Percentiles rank a stretch among this genome's conserved stretches.
Conservation (phyloP, 1,140 invertebrate genomes). For the Plodia interpunctella region DNA sequence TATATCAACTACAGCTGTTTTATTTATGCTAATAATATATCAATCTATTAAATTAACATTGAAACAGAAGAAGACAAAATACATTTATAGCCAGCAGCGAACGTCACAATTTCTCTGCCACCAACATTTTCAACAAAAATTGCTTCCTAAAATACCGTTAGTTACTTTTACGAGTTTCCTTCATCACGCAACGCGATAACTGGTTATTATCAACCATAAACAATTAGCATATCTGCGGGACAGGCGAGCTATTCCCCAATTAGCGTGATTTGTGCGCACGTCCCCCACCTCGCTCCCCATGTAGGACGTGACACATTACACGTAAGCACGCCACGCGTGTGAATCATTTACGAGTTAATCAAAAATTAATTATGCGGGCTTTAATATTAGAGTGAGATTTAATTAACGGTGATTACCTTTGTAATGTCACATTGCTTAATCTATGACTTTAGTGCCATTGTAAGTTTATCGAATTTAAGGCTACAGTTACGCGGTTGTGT, state of each 20-base stretch:
- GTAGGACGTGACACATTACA: background rate
- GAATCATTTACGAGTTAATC: background rate
- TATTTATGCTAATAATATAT: too few species aligned
- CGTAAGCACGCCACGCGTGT: background rate
- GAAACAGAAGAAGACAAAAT: too few species aligned
- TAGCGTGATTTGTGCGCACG: background rate
- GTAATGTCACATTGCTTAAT: background rate
- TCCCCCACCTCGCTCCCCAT: background rate
- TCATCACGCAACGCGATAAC: background rate
- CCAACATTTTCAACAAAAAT: background rate
- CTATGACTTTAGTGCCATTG: background rate
- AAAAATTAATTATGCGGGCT: background rate
- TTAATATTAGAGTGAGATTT: constrained; percentile 1
- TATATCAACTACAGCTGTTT: too few species aligned
- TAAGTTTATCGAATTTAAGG: too few species aligned
- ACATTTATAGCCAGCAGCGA: too few species aligned
- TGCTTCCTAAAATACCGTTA: background rate
- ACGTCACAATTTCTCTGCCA: too few species aligned
- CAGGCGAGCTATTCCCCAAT: background rate
- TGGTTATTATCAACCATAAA: constrained; percentile 4
- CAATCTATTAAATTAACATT: too few species aligned
- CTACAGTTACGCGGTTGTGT: too few species aligned
- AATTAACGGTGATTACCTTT: background rate
- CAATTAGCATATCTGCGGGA: background rate
- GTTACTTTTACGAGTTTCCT: constrained; percentile 1